Evolutionary conservation across 2,797 vertebrate species (phyloP).

Genomic region (Fistularia commersonii): DNA sequence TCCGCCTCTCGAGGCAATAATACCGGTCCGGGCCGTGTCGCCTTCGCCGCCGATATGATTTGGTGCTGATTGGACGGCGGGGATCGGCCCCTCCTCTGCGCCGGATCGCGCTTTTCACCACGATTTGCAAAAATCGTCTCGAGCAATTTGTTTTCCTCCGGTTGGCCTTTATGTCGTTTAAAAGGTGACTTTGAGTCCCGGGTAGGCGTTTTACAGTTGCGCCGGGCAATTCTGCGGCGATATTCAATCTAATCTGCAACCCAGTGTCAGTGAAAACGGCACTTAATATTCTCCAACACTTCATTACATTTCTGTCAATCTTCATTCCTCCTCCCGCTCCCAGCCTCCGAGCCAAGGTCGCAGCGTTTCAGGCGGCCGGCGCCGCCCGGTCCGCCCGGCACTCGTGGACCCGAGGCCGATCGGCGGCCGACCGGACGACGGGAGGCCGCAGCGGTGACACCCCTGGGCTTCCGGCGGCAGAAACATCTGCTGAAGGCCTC

Average conservation of each 20-base stretch:
- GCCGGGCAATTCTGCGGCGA: slow-evolving; percentile 49
- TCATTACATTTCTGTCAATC: slow-evolving; percentile 69
- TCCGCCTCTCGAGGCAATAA: slow-evolving; percentile 32
- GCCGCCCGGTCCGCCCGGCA: slow-evolving; percentile 12
- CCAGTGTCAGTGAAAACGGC: slow-evolving; percentile 54
- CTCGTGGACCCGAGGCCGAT: too few species aligned
- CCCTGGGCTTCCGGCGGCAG: too few species aligned
- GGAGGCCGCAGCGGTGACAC: too few species aligned
- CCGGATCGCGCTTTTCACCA: slow-evolving; percentile 35
- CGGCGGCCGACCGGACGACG: too few species aligned
- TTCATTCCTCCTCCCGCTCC: slow-evolving; percentile 46
- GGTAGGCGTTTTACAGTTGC: slow-evolving; percentile 29
- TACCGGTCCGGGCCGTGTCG: slow-evolving; percentile 19
- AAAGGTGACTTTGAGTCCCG: slow-evolving; percentile 42
- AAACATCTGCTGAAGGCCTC: too few species aligned
- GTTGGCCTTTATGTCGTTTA: slow-evolving; percentile 13
- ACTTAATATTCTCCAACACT: slow-evolving; percentile 61
- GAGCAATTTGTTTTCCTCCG: slow-evolving; percentile 33
- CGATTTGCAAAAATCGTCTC: slow-evolving; percentile 23
- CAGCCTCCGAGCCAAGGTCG: slow-evolving; percentile 54
- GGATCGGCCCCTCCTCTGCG: slow-evolving; percentile 9
- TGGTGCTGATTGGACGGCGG: slow-evolving; percentile 23
- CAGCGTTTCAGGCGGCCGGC: slow-evolving; percentile 14
- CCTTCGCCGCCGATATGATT: slow-evolving; percentile 14
- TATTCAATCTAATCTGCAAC: slow-evolving; percentile 44